A percentile compares a stretch with the other conserved stretches of the same genome.
These are phyloP conservation scores for Colossoma macropomum DNA, from an alignment of 2,113 vertebrate genomes.

Conservation along the genomic window DNA sequence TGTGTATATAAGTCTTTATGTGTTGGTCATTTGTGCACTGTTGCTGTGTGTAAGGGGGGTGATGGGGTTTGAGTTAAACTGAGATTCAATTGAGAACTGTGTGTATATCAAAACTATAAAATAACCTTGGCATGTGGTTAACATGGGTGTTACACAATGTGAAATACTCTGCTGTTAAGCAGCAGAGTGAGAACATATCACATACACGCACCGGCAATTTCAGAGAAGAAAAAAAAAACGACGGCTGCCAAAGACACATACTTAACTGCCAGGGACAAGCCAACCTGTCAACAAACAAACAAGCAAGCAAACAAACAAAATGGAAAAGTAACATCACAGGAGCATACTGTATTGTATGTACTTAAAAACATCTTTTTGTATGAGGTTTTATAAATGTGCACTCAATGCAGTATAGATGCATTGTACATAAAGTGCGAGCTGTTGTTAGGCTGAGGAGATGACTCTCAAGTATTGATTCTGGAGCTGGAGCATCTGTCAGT, in stretches of 20 bases:
- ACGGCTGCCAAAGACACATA: conserved; percentile 72
- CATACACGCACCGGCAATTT: neutral
- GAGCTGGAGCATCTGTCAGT: conserved; percentile 30
- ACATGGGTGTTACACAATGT: conserved; percentile 4
- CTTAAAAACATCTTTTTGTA: conserved; percentile 67
- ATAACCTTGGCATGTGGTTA: neutral
- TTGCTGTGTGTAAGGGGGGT: conserved; percentile 13
- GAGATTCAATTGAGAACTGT: neutral
- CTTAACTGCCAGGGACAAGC: conserved; percentile 17
- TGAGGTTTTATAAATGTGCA: conserved; percentile 67
- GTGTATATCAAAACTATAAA: conserved; percentile 15
- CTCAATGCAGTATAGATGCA: conserved; percentile 65
- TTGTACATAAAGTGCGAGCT: conserved; percentile 62
- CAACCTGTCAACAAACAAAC: conserved; percentile 14
- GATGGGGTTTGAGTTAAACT: neutral
- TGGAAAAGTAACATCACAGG: too few species aligned
- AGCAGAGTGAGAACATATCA: neutral
- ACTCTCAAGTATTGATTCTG: conserved; percentile 38
- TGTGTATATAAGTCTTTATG: conserved; percentile 29
- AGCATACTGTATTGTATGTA: neutral
- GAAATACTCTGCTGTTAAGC: conserved; percentile 1
- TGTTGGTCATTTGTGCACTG: neutral
- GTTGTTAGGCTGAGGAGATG: conserved; percentile 14
- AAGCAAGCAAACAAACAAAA: neutral
- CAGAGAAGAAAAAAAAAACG: conserved; percentile 17